These are phyloP conservation scores for Phenganax marumi DNA, from an alignment of 92 coral and sea anemone genomes.

Conservation along the genomic window DNA sequence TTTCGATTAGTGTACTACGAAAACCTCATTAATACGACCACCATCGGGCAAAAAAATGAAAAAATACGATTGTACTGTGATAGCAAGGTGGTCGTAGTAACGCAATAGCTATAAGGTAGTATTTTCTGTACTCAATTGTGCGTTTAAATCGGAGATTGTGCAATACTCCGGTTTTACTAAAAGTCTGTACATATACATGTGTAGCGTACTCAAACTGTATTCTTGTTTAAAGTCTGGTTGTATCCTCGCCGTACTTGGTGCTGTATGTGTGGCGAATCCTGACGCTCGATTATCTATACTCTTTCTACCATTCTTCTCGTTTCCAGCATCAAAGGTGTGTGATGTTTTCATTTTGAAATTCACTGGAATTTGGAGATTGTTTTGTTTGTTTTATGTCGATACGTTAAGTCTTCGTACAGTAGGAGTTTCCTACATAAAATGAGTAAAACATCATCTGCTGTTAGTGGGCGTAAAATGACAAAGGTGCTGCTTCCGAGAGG, in stretches of 20 bases:
- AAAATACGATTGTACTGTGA: no score
- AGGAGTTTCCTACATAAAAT: not conserved
- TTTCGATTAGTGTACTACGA: no score
- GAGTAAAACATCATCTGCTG: not conserved
- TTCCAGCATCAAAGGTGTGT: slow-evolving; percentile 82
- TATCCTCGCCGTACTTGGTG: slow-evolving; percentile 76
- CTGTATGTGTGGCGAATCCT: slow-evolving; percentile 78
- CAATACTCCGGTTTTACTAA: not conserved
- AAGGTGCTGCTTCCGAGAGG: not conserved
- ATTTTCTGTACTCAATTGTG: no score
- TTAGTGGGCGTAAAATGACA: not conserved
- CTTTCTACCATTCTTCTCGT: slow-evolving; percentile 87
- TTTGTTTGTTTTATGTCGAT: not conserved
- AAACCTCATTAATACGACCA: no score
- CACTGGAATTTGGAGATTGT: not conserved
- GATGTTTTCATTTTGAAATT: not conserved
- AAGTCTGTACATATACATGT: not conserved
- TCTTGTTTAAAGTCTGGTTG: slow-evolving; percentile 76
- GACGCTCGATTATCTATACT: slow-evolving; percentile 74
- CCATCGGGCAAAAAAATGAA: no score
- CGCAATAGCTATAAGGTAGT: no score
- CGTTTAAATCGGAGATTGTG: not conserved
- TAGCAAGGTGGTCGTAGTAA: no score
- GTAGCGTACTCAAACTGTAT: not conserved
- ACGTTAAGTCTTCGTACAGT: not conserved